Conservation (phyloP, 2,113 vertebrate genomes). For the Seriola quinqueradiata region DNA sequence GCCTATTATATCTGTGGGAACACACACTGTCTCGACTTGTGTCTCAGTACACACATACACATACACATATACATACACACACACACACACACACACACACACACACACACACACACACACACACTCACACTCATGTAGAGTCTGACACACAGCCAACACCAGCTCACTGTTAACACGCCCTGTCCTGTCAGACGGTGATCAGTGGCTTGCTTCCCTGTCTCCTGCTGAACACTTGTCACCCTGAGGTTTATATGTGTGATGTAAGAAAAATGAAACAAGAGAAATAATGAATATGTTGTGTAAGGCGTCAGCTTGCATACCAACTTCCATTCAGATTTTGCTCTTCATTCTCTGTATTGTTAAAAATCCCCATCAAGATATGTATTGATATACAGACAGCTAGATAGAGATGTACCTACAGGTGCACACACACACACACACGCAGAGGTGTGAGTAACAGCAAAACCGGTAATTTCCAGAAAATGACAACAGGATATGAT, state of each 20-base stretch:
- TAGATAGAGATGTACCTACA: neutral
- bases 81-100: conserved; percentile 53
- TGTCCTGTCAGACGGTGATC: conserved; percentile 70
- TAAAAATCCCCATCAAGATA: neutral
- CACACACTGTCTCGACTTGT: conserved; percentile 64
- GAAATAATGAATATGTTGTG: neutral
- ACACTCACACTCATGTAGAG: conserved; percentile 30
- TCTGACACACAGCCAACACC: conserved; percentile 38
- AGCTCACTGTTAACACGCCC: conserved; percentile 46
- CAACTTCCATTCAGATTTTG: neutral
- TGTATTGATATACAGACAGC: neutral
- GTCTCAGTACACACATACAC: conserved; percentile 35
- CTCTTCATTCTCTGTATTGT: neutral
- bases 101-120: conserved; percentile 38
- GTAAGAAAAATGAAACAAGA: neutral
- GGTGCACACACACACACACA: no score
- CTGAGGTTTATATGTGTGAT: conserved; percentile 41
- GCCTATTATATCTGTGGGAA: conserved; percentile 72
- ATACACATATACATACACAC: conserved; percentile 39
- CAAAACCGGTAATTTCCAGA: conserved; percentile 36
- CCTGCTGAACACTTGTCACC: conserved; percentile 24
- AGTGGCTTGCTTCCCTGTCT: conserved; percentile 63
- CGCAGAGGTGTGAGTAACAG: neutral
- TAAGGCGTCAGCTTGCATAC: neutral
- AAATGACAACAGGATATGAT: conserved; percentile 73